Evolutionary conservation across 2,888 invertebrate species (phyloP).

Genomic region (Steinernema scapterisci): DNA sequence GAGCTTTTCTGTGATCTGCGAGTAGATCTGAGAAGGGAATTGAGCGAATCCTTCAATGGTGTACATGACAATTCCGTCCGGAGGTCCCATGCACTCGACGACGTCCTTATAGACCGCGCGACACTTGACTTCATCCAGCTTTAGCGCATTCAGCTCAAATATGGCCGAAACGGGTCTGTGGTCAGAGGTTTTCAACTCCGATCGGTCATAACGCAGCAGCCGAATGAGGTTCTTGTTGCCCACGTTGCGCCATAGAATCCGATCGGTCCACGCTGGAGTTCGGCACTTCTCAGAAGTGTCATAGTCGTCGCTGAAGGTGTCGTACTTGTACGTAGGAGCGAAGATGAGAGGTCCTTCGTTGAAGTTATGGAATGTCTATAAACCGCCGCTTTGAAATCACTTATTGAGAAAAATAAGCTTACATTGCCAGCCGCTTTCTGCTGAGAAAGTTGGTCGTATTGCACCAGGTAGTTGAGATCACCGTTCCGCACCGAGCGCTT

Average conservation of each 20-base stretch:
- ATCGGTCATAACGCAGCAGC: slow-evolving; percentile 80
- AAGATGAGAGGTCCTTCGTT: slow-evolving; percentile 88
- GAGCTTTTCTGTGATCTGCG: slow-evolving; percentile 56
- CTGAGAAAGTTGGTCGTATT: slow-evolving; percentile 83
- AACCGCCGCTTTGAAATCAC: slow-evolving; percentile 12
- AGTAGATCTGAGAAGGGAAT: slow-evolving; percentile 55
- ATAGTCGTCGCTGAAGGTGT: slow-evolving; percentile 96
- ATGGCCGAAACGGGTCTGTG: slow-evolving; percentile 86
- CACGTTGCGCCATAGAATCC: slow-evolving; percentile 83
- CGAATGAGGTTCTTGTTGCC: slow-evolving; percentile 38
- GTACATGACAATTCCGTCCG: slow-evolving; percentile 89
- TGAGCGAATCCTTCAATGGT: slow-evolving; percentile 59
- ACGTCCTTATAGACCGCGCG: slow-evolving; percentile 79
- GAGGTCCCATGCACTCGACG: slow-evolving; percentile 78
- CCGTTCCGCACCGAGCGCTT: slow-evolving; percentile 81
- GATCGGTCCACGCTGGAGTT: slow-evolving; percentile 97
- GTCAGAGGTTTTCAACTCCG: slow-evolving; percentile 77
- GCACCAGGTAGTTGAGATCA: slow-evolving; percentile 78
- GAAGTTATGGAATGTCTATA: slow-evolving; percentile 84
- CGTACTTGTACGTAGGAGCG: slow-evolving; percentile 97
- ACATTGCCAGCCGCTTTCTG: slow-evolving; percentile 69
- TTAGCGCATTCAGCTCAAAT: slow-evolving; percentile 83
- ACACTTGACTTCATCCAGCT: slow-evolving; percentile 79
- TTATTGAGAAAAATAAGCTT: neutral
- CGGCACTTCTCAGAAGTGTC: slow-evolving; percentile 97